Conservation (phyloP, 2,888 invertebrate genomes). For the Meiosimyza decipiens region DNA sequence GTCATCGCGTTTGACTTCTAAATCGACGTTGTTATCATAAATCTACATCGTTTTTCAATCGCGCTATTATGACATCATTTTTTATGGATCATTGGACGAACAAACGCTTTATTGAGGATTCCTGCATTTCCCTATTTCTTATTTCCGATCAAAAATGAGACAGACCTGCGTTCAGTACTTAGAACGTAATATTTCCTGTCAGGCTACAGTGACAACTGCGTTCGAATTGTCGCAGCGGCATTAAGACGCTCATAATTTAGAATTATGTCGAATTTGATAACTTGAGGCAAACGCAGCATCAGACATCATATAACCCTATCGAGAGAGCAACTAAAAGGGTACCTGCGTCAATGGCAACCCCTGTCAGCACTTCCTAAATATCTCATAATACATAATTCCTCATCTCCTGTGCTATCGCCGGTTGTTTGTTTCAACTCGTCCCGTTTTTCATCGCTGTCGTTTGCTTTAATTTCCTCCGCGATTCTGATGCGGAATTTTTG, state of each 20-base stretch:
- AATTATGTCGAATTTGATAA: too few species aligned
- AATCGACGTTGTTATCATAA: conserved; percentile 1
- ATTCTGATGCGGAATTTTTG: too few species aligned
- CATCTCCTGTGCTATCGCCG: conserved; percentile 34
- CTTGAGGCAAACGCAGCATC: too few species aligned
- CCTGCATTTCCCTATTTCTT: too few species aligned
- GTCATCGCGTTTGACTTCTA: not conserved
- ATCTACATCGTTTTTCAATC: conserved; percentile 1
- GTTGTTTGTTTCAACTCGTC: conserved; percentile 46
- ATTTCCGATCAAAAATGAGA: too few species aligned
- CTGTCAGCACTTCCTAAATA: conserved; percentile 32
- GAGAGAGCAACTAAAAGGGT: not conserved
- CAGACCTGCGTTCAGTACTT: too few species aligned
- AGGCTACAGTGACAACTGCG: too few species aligned
- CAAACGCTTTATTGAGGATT: too few species aligned
- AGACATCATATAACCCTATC: too few species aligned
- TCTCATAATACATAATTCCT: conserved; percentile 15
- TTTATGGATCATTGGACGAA: not conserved
- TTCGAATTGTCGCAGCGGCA: too few species aligned
- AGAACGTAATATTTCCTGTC: too few species aligned
- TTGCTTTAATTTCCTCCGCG: conserved; percentile 15
- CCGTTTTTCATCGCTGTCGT: conserved; percentile 34
- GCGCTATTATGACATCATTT: conserved; percentile 9
- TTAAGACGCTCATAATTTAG: too few species aligned
- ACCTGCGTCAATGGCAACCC: conserved; percentile 9